A percentile compares a stretch with the other conserved stretches of the same genome.
phyloP scores from a whole-genome alignment of 1,140 invertebrate genomes.

The Caenorhabditis elegans region WBcel235 BX284605.5:9006001-9006500 shows the following conservation, averaged over 20 bases:
- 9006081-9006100: background rate
- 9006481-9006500: too few relatives aligned
- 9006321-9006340: background rate
- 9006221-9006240: background rate
- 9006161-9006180: background rate
- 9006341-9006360: background rate
- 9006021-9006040: background rate
- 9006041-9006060: background rate
- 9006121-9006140: background rate
- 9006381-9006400: background rate
- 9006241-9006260: background rate
- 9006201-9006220: background rate
- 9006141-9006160: background rate
- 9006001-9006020: background rate
- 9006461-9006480: too few relatives aligned
- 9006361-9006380: background rate
- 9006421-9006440: too few relatives aligned
- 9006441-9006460: too few relatives aligned
- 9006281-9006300: too few relatives aligned
- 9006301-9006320: background rate
- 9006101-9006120: too few relatives aligned
- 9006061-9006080: background rate
- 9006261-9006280: too few relatives aligned
- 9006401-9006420: too few relatives aligned
- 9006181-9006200: background rate